Percentiles rank a stretch among this genome's conserved stretches.
Evolutionary conservation across 2,797 vertebrate genomes (phyloP).

Genomic region (Rhinoraja longicauda): DNA sequence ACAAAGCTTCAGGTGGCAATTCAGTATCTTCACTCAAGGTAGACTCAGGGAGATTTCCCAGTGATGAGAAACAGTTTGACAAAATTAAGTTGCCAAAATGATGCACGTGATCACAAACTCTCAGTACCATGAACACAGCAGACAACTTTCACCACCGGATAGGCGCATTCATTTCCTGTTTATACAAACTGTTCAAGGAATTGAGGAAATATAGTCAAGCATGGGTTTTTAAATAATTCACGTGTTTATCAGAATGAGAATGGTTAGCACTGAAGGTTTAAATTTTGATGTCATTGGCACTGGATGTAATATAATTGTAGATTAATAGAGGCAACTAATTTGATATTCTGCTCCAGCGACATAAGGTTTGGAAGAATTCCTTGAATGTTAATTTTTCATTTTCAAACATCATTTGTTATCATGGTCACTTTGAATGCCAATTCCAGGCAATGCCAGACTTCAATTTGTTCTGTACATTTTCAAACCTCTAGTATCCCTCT

Average conservation of each 20-base stretch:
- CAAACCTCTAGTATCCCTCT: too few relatives aligned
- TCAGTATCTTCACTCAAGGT: background rate
- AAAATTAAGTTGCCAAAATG: background rate
- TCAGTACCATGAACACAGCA: background rate
- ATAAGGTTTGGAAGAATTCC: background rate
- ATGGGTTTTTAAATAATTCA: background rate
- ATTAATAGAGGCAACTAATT: background rate
- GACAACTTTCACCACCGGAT: background rate
- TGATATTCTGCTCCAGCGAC: background rate
- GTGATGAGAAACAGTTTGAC: background rate
- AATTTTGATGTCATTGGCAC: background rate
- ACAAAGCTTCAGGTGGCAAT: background rate
- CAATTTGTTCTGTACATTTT: too few relatives aligned
- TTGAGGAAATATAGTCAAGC: background rate
- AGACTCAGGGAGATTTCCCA: background rate
- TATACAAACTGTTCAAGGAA: background rate
- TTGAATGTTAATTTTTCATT: background rate
- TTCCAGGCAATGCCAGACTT: background rate
- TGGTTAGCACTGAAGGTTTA: background rate
- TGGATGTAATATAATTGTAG: background rate
- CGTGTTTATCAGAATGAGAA: background rate
- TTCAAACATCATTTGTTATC: background rate
- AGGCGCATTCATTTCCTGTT: background rate
- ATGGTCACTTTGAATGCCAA: background rate
- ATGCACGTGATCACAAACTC: background rate